A percentile compares a stretch with the other conserved stretches of the same genome.
Evolutionary conservation across 2,797 vertebrate species (phyloP).

Genomic region (Myripristis jacobus): DNA sequence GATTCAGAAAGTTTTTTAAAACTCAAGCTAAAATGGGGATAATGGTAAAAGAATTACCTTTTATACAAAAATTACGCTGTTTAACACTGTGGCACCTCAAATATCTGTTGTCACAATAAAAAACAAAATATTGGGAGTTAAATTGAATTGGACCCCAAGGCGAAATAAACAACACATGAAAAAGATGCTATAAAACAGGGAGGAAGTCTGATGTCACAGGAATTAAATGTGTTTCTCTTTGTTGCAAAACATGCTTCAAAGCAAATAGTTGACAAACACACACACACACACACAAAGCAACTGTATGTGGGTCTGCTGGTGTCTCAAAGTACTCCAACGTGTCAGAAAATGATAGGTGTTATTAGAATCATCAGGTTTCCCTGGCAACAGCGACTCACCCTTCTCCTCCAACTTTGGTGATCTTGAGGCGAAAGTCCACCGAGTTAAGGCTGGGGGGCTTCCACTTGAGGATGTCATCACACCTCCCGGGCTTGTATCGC

Average conservation of each 20-base stretch:
- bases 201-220: conserved; percentile 37
- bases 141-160: conserved; percentile 31
- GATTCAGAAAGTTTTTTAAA: background rate
- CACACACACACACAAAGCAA: conserved; percentile 1
- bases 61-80: too few relatives aligned
- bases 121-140: background rate
- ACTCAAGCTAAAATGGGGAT: conserved; percentile 12
- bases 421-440: conserved; percentile 98
- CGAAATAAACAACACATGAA: conserved; percentile 9
- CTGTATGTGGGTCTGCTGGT: conserved; percentile 26
- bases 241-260: conserved; percentile 26
- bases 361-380: conserved; percentile 63
- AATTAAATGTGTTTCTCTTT: conserved; percentile 19
- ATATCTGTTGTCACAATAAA: conserved; percentile 3
- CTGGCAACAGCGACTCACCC: conserved; percentile 88
- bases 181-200: conserved; percentile 15
- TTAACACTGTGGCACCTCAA: background rate
- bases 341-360: conserved; percentile 57
- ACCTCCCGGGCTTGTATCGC: conserved; percentile 95
- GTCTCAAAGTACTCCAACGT: conserved; percentile 29
- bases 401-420: conserved; percentile 97
- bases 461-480: conserved; percentile 99
- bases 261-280: conserved; percentile 7
- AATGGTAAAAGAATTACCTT: conserved; percentile 21
- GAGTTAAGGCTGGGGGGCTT: conserved; percentile 98